phyloP scores from a whole-genome alignment of 2,113 vertebrate species.

The Coracopsis vasa region DNA sequence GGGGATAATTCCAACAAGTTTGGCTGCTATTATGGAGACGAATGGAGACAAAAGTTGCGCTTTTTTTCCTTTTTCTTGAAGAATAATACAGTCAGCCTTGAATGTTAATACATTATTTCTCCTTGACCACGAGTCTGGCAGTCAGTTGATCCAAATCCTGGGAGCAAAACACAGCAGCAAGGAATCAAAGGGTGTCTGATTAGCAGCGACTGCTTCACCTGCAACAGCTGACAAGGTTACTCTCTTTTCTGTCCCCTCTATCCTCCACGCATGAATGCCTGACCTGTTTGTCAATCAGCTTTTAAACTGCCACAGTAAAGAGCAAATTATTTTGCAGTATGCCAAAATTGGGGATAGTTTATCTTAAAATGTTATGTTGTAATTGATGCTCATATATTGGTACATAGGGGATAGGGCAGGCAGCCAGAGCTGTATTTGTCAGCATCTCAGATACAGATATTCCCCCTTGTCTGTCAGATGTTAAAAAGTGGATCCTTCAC shows the following conservation, averaged over 20 bases:
- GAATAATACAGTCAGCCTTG: background rate
- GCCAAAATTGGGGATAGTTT: background rate
- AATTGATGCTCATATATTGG: background rate
- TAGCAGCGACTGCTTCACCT: background rate
- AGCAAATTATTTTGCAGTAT: background rate
- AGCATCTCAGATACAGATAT: background rate
- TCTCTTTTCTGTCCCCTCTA: background rate
- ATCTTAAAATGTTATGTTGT: background rate
- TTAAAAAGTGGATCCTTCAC: background rate
- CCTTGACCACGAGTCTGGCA: background rate
- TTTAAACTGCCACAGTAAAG: background rate
- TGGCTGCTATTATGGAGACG: background rate
- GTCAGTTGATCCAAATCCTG: background rate
- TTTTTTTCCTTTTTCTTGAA: background rate
- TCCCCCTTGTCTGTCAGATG: background rate
- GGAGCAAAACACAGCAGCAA: background rate
- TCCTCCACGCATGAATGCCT: background rate
- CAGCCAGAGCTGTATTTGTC: background rate
- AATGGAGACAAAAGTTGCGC: background rate
- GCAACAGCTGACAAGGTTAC: background rate
- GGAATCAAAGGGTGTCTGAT: accelerated
- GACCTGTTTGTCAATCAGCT: background rate
- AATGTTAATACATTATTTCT: background rate
- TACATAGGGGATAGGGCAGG: too few species aligned
- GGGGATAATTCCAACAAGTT: background rate